phyloP scores from a whole-genome alignment of 2,797 vertebrate genomes.

The Lagocephalus sceleratus region DNA sequence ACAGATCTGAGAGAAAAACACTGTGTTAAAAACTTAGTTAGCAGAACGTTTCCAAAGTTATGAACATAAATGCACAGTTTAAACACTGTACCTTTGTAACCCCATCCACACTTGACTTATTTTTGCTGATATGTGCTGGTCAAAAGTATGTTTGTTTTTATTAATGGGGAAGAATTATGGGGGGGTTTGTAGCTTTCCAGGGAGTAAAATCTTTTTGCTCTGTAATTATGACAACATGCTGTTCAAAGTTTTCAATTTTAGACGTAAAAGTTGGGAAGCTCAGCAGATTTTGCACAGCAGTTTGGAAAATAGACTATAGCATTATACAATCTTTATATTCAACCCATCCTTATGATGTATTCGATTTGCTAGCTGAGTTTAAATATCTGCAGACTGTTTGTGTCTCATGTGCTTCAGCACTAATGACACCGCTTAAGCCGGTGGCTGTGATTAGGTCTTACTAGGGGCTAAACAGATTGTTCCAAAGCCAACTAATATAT shows the following conservation, averaged over 20 bases:
- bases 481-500: constrained; percentile 13
- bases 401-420: neutral
- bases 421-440: neutral
- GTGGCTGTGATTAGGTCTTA: constrained; percentile 31
- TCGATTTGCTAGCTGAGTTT: neutral
- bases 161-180: constrained; percentile 15
- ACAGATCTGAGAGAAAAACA: constrained; percentile 78
- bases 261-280: no score
- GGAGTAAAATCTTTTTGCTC: no score
- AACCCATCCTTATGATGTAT: neutral
- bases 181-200: no score
- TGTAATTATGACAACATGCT: no score
- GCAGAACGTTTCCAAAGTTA: no score
- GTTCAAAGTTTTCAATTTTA: no score
- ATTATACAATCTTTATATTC: no score
- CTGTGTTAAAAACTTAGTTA: no score
- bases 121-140: no score
- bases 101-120: no score
- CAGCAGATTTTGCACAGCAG: no score
- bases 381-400: neutral
- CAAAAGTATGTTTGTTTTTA: neutral
- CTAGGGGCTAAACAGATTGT: constrained; percentile 35
- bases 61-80: neutral
- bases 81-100: neutral
- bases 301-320: no score